Percentiles rank a stretch among this genome's conserved stretches.
Evolutionary conservation across 2,888 invertebrate species (phyloP).

Genomic region (Tupiocoris notatus): DNA sequence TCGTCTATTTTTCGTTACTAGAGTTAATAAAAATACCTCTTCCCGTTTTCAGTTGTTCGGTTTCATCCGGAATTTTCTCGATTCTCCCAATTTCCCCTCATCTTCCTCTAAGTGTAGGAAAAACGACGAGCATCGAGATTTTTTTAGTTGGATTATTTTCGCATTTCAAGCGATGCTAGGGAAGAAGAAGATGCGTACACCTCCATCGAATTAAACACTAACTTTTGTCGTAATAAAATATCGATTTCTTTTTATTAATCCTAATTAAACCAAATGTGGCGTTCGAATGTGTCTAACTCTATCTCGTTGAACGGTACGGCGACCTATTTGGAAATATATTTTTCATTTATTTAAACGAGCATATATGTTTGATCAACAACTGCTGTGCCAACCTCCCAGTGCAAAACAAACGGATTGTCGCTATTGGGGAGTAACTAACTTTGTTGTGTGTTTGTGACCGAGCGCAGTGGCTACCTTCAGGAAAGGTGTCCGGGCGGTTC

Average conservation of each 20-base stretch:
- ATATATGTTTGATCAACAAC: neutral
- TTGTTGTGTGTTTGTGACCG: conserved; percentile 46
- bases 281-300: neutral
- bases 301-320: neutral
- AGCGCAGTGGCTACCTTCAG: conserved; percentile 96
- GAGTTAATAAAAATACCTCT: no score
- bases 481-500: conserved; percentile 99
- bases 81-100: neutral
- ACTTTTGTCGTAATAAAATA: neutral
- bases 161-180: neutral
- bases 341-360: neutral
- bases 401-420: neutral
- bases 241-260: neutral
- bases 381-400: neutral
- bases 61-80: no score
- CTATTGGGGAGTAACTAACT: conserved; percentile 43
- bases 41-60: neutral
- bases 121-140: no score
- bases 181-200: neutral
- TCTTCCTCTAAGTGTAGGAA: neutral
- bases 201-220: neutral
- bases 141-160: no score
- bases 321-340: no score
- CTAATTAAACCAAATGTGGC: neutral
- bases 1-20: conserved; percentile 33